These are phyloP conservation scores for Pangasius larnaudii DNA, from an alignment of 2,797 vertebrate genomes.

Conservation along the genomic window DNA sequence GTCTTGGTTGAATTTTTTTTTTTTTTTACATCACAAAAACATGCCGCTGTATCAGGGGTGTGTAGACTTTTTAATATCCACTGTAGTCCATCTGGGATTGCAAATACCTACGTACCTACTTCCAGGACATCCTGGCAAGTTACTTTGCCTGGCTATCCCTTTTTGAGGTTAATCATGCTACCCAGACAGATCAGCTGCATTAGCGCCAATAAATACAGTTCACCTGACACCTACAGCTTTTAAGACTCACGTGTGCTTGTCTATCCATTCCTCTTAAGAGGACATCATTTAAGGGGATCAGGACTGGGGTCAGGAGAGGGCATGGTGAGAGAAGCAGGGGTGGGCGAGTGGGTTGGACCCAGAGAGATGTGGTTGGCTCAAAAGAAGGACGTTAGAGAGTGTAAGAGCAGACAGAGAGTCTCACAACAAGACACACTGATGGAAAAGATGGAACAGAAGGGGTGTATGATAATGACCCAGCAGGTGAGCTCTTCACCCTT, in stretches of 20 bases:
- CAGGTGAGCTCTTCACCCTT: conserved; percentile 70
- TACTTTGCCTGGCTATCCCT: background rate
- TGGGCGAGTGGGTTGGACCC: conserved; percentile 11
- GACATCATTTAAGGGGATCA: conserved; percentile 63
- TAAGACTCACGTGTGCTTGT: conserved; percentile 66
- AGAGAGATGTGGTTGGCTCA: conserved; percentile 46
- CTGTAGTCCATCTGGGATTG: background rate
- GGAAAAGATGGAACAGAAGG: background rate
- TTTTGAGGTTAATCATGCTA: background rate
- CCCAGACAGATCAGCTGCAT: conserved; percentile 18
- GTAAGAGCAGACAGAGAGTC: background rate
- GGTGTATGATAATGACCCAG: conserved; percentile 62
- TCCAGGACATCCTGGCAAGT: background rate
- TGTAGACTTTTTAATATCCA: too few species aligned
- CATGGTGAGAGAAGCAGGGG: conserved; percentile 16
- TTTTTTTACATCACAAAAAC: too few species aligned
- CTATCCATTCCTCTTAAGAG: conserved; percentile 62
- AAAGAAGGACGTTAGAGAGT: conserved; percentile 44
- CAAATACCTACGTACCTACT: background rate
- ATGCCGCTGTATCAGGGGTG: too few species aligned
- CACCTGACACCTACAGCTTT: conserved; percentile 59
- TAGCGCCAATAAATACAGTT: conserved; percentile 33
- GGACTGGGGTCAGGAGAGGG: conserved; percentile 34
- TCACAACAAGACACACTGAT: conserved; percentile 12
- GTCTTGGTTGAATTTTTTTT: too few species aligned